Evolutionary conservation across 2,113 vertebrate genomes (phyloP).

Genomic region (Hyla sarda): DNA sequence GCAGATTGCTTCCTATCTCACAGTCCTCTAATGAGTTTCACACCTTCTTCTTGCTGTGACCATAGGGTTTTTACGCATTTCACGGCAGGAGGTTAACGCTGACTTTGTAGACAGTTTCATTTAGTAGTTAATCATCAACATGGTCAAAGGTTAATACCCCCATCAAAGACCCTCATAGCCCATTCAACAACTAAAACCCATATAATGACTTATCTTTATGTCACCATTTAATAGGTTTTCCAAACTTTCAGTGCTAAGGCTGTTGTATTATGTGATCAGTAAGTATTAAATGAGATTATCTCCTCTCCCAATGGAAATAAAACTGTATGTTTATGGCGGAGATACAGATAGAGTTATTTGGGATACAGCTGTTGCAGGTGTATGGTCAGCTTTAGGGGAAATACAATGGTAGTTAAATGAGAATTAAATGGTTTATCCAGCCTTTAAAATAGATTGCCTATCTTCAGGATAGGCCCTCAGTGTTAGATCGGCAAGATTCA

Average conservation of each 20-base stretch:
- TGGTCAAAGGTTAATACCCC: conserved; percentile 60
- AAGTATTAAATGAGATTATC: conserved; percentile 20
- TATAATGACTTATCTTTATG: background rate
- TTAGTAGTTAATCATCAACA: conserved; percentile 56
- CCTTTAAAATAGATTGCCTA: too few species aligned
- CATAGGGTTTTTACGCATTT: conserved; percentile 65
- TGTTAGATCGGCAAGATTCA: too few species aligned
- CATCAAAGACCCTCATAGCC: conserved; percentile 59
- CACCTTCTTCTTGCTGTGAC: conserved; percentile 73
- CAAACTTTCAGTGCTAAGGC: background rate
- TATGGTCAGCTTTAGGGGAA: too few species aligned
- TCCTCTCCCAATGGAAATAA: too few species aligned
- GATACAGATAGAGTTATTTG: too few species aligned
- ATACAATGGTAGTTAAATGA: too few species aligned
- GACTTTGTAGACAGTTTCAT: conserved; percentile 64
- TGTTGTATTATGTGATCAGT: conserved; percentile 2
- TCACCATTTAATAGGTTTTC: background rate
- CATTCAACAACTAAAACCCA: background rate
- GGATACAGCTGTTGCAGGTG: too few species aligned
- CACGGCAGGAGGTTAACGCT: conserved; percentile 64
- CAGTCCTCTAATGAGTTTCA: conserved; percentile 76
- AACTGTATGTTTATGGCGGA: too few species aligned
- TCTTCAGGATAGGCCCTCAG: too few species aligned
- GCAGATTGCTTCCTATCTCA: conserved; percentile 80
- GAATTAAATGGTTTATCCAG: too few species aligned